phyloP scores from a whole-genome alignment of 37 sponge, comb jelly and placozoan species.

The Chondrosia reniformis region DNA sequence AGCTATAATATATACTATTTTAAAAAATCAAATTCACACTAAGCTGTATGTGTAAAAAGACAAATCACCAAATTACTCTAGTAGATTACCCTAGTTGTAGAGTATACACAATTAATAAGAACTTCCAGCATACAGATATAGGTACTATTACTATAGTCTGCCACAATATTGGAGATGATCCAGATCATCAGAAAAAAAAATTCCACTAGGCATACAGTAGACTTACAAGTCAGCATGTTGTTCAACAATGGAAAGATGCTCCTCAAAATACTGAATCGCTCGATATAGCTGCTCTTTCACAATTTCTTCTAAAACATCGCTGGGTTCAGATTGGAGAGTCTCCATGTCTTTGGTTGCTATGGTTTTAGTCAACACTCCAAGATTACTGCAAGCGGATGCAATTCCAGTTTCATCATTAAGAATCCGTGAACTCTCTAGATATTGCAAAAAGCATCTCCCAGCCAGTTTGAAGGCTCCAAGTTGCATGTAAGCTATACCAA shows the following conservation, averaged over 20 bases:
- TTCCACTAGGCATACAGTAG: too few relatives aligned
- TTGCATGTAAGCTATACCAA: constrained; percentile 61
- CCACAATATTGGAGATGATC: too few relatives aligned
- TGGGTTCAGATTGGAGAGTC: background rate
- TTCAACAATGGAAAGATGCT: constrained; percentile 63
- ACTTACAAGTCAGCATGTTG: constrained; percentile 14
- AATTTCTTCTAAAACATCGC: background rate
- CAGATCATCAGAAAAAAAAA: too few relatives aligned
- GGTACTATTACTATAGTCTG: too few relatives aligned
- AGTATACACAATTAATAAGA: too few relatives aligned
- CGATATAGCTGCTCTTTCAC: constrained; percentile 25
- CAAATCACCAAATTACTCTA: too few relatives aligned
- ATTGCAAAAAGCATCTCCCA: constrained; percentile 64
- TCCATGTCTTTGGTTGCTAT: constrained; percentile 31
- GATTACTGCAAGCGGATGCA: constrained; percentile 59
- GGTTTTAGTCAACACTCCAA: constrained; percentile 56
- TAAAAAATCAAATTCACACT: too few relatives aligned
- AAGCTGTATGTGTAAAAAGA: too few relatives aligned
- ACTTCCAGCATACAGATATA: too few relatives aligned
- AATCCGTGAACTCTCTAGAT: constrained; percentile 49
- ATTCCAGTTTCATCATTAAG: constrained; percentile 40
- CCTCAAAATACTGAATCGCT: constrained; percentile 61
- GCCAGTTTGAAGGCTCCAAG: constrained; percentile 58
- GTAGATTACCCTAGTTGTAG: too few relatives aligned
- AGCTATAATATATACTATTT: too few relatives aligned